A percentile compares a stretch with the other conserved stretches of the same genome.
These are phyloP conservation scores for Branchipolynoe longqiensis DNA, from an alignment of 2,888 invertebrate species.

Conservation along the genomic window DNA sequence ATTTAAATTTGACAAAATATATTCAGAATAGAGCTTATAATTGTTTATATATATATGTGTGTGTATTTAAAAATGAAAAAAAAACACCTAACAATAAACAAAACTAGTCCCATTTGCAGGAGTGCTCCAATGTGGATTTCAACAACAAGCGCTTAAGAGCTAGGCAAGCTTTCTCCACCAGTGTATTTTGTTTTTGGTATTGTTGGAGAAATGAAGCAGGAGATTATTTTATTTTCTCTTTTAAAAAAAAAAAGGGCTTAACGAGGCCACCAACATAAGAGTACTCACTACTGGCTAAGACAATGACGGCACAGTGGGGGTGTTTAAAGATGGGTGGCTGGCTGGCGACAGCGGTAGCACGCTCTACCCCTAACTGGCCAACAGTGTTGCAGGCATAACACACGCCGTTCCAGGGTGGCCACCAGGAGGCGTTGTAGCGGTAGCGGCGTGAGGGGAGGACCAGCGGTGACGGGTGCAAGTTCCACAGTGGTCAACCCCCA, in stretches of 20 bases:
- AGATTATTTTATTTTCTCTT: no score
- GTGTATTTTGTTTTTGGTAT: no score
- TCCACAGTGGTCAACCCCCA: conserved; percentile 27
- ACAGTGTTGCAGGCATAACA: conserved; percentile 53
- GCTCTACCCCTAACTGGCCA: conserved; percentile 42
- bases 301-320: conserved; percentile 28
- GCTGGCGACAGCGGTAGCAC: conserved; percentile 15
- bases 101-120: no score
- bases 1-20: no score
- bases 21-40: no score
- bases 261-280: conserved; percentile 56
- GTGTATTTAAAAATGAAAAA: no score
- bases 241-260: conserved; percentile 33
- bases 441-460: not conserved
- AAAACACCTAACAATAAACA: no score
- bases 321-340: conserved; percentile 40
- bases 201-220: conserved; percentile 33
- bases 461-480: conserved; percentile 4
- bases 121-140: no score
- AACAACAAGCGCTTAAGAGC: no score
- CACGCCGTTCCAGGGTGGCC: conserved; percentile 11
- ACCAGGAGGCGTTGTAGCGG: conserved; percentile 35
- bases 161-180: conserved; percentile 16
- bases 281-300: conserved; percentile 53
- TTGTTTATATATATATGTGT: no score